Base-by-base conservation (phyloP, 2,797 vertebrate species). In the Oceanodroma leucorhoa region DNA sequence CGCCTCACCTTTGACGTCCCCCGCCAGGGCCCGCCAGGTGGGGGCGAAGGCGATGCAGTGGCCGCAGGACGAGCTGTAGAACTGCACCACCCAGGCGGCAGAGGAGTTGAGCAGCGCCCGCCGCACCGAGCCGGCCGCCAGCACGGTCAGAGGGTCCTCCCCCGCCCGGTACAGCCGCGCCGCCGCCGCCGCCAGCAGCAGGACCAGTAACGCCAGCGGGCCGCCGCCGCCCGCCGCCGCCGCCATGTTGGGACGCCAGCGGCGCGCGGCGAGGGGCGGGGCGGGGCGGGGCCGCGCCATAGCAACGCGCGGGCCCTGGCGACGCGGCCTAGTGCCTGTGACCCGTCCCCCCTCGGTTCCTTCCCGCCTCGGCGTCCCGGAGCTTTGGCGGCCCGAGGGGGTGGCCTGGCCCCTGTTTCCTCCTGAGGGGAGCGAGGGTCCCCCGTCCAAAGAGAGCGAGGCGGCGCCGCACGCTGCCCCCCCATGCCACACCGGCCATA, bases 1-100 rank as follows among this genome's bases (percentile, higher is more conserved):
- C 48, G 61, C 53, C 97, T 98, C 97, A 99, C 99, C 99, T 98
- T 97, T 98, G 83, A 99, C 98, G 93, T 99, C 99, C 22, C 95
- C 97, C 15, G 98, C 99, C 97, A 99, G 96, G 11, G 97, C 98
- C 95, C 98, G 98, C 99, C 99, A 99, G 40, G 98, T 99, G 94
- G 98, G 98, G 69, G 99, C 99, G 97, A 99, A 99, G 97, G 98
- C 98, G 98, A 99, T 96, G 96, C 99, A 99, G 98, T 99, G 99
- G 72, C 99, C 99, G 91, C 99, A 99, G 98, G 99, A 99, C 82
- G 99, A 99, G 27, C 99, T 99, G 98, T 98, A 99, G 96, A 99
- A 99, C 98, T 99, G 99, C 95, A 99, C 94, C 54, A 99, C 96
- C 99, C 99, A 99, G 83, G 99, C 99, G 87, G 98, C 97, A 34